Evolutionary conservation across 2,888 invertebrate species (phyloP), one percentile per base, ranked within the genome.

Genomic region (Euplexia lucipara): DNA sequence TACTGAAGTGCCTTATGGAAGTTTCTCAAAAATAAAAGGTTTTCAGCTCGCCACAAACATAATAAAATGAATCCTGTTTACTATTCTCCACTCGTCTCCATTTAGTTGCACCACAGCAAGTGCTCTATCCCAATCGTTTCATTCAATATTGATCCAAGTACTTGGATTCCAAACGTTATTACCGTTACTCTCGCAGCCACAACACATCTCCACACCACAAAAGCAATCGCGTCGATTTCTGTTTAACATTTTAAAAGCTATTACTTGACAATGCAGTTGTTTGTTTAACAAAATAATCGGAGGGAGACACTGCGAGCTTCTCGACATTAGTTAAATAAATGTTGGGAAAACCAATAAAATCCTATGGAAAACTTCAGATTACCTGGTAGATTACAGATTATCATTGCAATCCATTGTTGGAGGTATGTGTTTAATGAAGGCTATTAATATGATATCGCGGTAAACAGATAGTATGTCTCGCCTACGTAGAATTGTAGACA

Each of bases 91-190:
- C 32, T 41, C n/a, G n/a, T 22, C 18, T 48, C 35, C 6, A 48
- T 60, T 56, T 35, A 63, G 56, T 18, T 59, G 70, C 54, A 75
- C n/a, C 47, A 32, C 47, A 35, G 56, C 48, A 39, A 76, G 70
- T 58, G 47, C 49, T 76, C 54, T 54, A 60, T 61, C 53, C 57
- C 72, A 65, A 76, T 76, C 39, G 58, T 48, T 70, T 44, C 22
- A 54, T 60, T 49, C 45, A 76, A 74, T 71, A 76, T 74, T 76
- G 60, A 71, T 58, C 20, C 32, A 65, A 64, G 54, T 42, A 48
- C 42, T 58, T 51, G 53, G 32, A 60, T 53, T 39, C 37, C 47
- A 42, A 64, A 54, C 41, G 49, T 44, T 69, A 16, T 16, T 53
- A 45, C 30, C 39, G 8, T 32, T 51, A 39, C 32, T 34, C n/a